Conservation (phyloP, 2,113 vertebrate genomes). For the Perccottus glenii region DNA sequence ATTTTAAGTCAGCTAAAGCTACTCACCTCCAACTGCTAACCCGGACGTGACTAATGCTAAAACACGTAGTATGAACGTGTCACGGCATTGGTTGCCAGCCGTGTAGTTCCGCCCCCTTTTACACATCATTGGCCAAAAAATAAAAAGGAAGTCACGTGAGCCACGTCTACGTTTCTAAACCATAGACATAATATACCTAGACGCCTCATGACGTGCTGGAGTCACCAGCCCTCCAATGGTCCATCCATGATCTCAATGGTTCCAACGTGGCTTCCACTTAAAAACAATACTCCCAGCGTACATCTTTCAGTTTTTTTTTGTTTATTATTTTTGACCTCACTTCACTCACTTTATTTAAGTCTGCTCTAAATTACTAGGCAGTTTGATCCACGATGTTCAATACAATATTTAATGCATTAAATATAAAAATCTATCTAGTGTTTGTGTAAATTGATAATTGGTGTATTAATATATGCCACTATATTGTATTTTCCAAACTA, state of each 20-base stretch:
- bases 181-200: too few species aligned
- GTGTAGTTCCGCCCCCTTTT: constrained; percentile 9
- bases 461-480: too few species aligned
- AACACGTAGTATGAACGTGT: constrained; percentile 37
- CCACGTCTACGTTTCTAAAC: constrained; percentile 4
- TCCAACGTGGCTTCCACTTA: constrained; percentile 50
- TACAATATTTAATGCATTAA: too few species aligned
- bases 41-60: constrained; percentile 61
- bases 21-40: constrained; percentile 64
- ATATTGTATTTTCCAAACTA: too few species aligned
- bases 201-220: too few species aligned
- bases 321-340: too few species aligned
- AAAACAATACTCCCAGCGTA: not conserved
- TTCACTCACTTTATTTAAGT: too few species aligned
- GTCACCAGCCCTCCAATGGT: not conserved
- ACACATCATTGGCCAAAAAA: constrained; percentile 35
- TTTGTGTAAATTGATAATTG: too few species aligned
- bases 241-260: not conserved
- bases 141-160: constrained; percentile 24
- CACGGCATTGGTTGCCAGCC: constrained; percentile 49
- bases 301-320: too few species aligned
- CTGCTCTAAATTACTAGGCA: too few species aligned
- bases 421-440: too few species aligned
- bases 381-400: too few species aligned
- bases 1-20: constrained; percentile 35